These are phyloP conservation scores for Melanerpes formicivorus DNA, from an alignment of 2,113 vertebrate genomes.

Conservation along the genomic window DNA sequence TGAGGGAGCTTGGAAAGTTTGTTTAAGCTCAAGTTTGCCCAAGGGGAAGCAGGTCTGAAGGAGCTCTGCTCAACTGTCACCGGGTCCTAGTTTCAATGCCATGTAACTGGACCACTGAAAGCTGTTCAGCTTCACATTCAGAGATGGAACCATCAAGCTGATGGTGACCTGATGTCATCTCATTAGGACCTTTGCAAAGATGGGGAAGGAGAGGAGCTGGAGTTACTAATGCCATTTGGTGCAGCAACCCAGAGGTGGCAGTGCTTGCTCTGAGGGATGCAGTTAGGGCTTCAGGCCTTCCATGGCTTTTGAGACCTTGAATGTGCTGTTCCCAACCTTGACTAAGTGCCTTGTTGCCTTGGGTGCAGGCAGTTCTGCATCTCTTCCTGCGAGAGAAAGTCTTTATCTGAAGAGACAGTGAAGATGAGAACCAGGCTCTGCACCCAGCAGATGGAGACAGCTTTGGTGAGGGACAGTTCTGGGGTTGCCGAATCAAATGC, in stretches of 20 bases:
- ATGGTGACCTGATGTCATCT: not conserved
- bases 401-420: not conserved
- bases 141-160: not conserved
- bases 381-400: not conserved
- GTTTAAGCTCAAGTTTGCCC: not conserved
- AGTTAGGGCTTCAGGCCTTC: not conserved
- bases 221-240: not conserved
- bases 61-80: not conserved
- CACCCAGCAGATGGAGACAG: fast-evolving
- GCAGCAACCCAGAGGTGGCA: not conserved
- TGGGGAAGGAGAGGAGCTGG: not conserved
- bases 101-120: not conserved
- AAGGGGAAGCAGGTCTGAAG: not conserved
- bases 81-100: not conserved
- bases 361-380: not conserved
- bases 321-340: not conserved
- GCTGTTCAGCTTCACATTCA: not conserved
- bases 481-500: not conserved
- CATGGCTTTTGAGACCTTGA: not conserved
- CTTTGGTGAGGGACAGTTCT: not conserved
- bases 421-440: not conserved
- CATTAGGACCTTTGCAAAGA: not conserved
- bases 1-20: not conserved
- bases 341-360: not conserved
- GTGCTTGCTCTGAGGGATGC: not conserved